Evolutionary conservation across 2,888 invertebrate genomes (phyloP), one percentile per base, ranked within the genome.

Genomic region (Dyspetes luteomarginatus): DNA sequence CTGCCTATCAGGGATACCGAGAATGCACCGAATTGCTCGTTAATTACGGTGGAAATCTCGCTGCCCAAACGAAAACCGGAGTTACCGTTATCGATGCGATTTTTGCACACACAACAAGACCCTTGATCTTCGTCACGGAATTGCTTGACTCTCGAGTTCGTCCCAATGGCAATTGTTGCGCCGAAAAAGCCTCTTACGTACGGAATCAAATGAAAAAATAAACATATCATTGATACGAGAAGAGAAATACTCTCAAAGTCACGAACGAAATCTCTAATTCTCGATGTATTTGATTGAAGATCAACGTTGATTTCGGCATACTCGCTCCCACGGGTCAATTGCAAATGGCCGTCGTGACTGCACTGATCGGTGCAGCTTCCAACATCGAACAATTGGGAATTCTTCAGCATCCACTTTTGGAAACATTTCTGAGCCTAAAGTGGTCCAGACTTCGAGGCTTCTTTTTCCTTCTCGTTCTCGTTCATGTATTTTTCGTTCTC

Each of bases 401-500:
- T 50, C 85, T 93, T 50, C 92, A 92, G 78, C 93, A 93, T 88
- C 93, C 93, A 0, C 85, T 93, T 19, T 89, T 93, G 73, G 93
- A 93, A 84, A 88, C 92, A 7, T 93, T 93, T 83, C 90, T 93
- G 36, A 90, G 90, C 28, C 86, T 93, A 26, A 94, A 94, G 87
- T 94, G 94, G 94, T 85, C 91, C n/a, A 92, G 90, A 82, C 91
- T 94, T 19, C 89, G 93, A 52, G 88, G 90, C 55, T 93, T 93
- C 81, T 94, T 94, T 85, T 92, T 92, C 71, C 82, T 92, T 22
- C 88, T 93, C 60, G 90, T 93, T 5, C 80, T 87, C 19, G 85
- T 91, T 19, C 93, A 93, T 74, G 84, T 91, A 1, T 80, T 91
- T 7, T 93, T 93, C 81, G 93, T 93, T 19, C 76, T 90, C 1